Base-by-base conservation (phyloP, 2,888 invertebrate genomes). In the Melinaea menophilus region DNA sequence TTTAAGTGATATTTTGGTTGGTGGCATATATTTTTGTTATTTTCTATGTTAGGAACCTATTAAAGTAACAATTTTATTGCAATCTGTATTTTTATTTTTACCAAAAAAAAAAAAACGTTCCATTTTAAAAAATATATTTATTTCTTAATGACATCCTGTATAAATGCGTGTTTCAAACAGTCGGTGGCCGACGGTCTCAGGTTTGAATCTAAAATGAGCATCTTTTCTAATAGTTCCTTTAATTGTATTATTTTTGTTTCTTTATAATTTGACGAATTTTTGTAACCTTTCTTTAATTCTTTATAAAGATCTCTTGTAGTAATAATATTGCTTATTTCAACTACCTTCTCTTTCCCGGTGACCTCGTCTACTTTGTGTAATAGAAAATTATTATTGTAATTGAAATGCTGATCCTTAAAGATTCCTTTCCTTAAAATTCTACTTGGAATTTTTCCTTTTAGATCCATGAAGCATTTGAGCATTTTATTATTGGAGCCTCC, bases 401-500 rank as follows among this genome's bases (percentile, higher is more conserved):
- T 99, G 82, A 99, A 99, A 91, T 99, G 99, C 82, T 98, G 96
- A 76, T 99, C 98, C 84, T 95, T 96, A 84, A 99, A 99, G 76
- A 95, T 95, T 11, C 98, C 98, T 84, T 96, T 98, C 68, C 96
- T 93, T 70, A 99, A 94, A 68, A 99, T 91, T 84, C 96, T 98
- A 84, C 98, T 98, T 2, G 99, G 97, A 89, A 99, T 95, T 91
- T 97, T 98, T 61, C 99, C 99, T 85, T 99, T 99, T 54, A 99
- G 90, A 79, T 99, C 99, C 98, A 99, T 99, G 85, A 98, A 97
- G 88, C 95, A 96, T 88, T 99, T 99, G 66, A 99, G 91, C 99
- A 99, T 99, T 91, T 96, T 96, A 86, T 99, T 99, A 89, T 99
- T 99, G 4, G 98, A 96, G 84, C 96, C 96, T 61, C 99, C 99